A percentile compares a stretch with the other conserved stretches of the same genome.
These are phyloP conservation scores for Acanthurus leucopareius DNA, from an alignment of 2,797 vertebrate genomes.

Conservation along the genomic window DNA sequence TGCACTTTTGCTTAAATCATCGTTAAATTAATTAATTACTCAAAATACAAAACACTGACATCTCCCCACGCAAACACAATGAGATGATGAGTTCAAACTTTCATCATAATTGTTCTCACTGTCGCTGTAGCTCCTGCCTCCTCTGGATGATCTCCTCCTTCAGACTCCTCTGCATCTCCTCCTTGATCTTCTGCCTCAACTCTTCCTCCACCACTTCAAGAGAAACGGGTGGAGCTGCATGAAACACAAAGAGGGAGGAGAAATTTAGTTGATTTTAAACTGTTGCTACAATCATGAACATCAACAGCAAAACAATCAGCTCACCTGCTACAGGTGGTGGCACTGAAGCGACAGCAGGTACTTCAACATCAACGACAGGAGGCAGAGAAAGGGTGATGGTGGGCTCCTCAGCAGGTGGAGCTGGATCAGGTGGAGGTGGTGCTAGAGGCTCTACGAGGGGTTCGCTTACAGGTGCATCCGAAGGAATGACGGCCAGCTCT, in stretches of 20 bases:
- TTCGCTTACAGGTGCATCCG: constrained; percentile 33
- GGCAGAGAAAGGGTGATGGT: constrained; percentile 15
- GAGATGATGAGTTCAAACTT: neutral
- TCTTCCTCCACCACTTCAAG: constrained; percentile 71
- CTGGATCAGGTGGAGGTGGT: constrained; percentile 25
- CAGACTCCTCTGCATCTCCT: constrained; percentile 74
- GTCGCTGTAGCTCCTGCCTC: constrained; percentile 72
- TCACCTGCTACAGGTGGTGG: constrained; percentile 63
- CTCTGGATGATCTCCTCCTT: constrained; percentile 76
- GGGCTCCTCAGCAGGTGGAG: constrained; percentile 45
- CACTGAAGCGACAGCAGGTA: constrained; percentile 2
- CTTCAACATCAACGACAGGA: constrained; percentile 48
- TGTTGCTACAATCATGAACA: neutral
- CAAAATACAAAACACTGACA: neutral
- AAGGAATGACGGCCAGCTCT: constrained; percentile 41
- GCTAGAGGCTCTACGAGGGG: constrained; percentile 28
- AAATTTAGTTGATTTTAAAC: neutral
- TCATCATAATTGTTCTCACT: constrained; percentile 64
- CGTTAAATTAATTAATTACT: no score
- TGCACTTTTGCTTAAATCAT: neutral
- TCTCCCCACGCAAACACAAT: constrained; percentile 1
- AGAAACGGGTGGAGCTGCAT: constrained; percentile 19
- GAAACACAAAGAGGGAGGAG: neutral
- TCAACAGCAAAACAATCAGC: neutral
- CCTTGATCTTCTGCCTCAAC: constrained; percentile 74